phyloP scores from a whole-genome alignment of 2,113 vertebrate species.

The Cynocephalus volans region DNA sequence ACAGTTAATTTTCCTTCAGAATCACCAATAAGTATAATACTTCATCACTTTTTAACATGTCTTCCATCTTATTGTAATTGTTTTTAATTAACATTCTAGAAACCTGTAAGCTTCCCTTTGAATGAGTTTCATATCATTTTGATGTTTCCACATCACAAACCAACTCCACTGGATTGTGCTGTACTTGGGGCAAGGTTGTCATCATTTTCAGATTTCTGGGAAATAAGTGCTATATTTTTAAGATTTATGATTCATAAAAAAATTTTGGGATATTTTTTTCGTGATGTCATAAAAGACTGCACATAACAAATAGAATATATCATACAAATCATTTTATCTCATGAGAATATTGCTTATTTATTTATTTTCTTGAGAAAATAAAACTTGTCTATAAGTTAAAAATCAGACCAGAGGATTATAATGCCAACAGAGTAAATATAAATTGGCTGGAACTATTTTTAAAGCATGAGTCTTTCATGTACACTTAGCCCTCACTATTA shows the following conservation, averaged over 20 bases:
- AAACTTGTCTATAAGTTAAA: conserved; percentile 37
- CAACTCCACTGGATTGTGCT: background rate
- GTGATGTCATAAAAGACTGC: background rate
- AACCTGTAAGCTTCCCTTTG: background rate
- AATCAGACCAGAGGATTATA: background rate
- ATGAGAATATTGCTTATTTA: background rate
- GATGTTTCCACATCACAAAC: background rate
- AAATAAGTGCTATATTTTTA: background rate
- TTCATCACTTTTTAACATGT: background rate
- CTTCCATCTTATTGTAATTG: background rate
- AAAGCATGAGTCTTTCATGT: background rate
- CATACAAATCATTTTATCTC: background rate
- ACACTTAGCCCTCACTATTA: background rate
- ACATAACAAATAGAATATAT: background rate
- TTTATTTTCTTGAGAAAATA: background rate
- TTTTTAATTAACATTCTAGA: background rate
- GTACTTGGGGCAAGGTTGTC: accelerated
- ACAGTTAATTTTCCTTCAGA: background rate
- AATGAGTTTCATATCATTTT: background rate
- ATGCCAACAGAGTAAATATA: background rate
- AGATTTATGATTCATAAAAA: background rate
- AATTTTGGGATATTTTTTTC: background rate
- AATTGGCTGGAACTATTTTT: background rate
- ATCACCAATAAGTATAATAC: background rate
- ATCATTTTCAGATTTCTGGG: background rate